phyloP scores from a whole-genome alignment of 2,888 invertebrate species.

The Drosophila cognata region DNA sequence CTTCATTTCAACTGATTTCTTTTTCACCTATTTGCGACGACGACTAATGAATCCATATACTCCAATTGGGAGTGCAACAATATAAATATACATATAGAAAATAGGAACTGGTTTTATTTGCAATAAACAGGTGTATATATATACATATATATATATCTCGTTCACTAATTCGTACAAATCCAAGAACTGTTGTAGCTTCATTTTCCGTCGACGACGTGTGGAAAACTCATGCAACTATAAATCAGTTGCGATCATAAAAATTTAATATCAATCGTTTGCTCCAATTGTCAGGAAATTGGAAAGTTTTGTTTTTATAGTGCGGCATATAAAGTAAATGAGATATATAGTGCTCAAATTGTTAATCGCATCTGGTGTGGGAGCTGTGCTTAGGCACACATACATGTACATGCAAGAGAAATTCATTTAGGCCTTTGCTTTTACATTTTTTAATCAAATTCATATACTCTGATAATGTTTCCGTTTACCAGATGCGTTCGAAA shows the following conservation, averaged over 20 bases:
- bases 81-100: conserved; percentile 22
- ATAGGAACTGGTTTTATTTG: conserved; percentile 16
- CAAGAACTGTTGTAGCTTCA: conserved; percentile 43
- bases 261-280: conserved; percentile 64
- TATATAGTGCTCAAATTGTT: conserved; percentile 27
- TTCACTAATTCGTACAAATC: conserved; percentile 32
- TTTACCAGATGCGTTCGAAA: conserved; percentile 19
- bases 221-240: conserved; percentile 47
- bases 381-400: conserved; percentile 6
- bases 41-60: conserved; percentile 64
- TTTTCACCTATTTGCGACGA: conserved; percentile 37
- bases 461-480: conserved; percentile 15
- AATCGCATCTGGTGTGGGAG: conserved; percentile 37
- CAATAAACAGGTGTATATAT: conserved; percentile 29
- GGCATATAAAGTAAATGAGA: conserved; percentile 48
- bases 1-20: conserved; percentile 60
- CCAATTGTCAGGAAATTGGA: conserved; percentile 67
- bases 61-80: conserved; percentile 34
- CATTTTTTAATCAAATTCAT: conserved; percentile 12
- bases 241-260: conserved; percentile 50
- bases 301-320: conserved; percentile 55
- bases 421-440: background rate
- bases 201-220: conserved; percentile 36
- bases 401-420: conserved; percentile 6
- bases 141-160: conserved; percentile 22